phyloP scores from a whole-genome alignment of 2,113 vertebrate species.

The Dicerorhinus sumatrensis region DNA sequence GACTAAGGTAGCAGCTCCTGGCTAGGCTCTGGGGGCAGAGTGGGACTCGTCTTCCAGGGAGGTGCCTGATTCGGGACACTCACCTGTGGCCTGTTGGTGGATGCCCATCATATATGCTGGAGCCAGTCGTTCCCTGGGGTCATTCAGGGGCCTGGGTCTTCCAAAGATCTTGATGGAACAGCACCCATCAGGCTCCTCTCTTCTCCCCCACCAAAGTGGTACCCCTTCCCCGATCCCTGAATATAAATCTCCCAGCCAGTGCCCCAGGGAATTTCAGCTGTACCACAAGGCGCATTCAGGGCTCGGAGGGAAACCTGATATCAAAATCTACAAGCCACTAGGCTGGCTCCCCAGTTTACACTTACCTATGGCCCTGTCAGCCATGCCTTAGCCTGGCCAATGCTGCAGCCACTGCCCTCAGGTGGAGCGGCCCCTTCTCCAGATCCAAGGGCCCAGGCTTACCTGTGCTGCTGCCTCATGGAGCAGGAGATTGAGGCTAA shows the following conservation, averaged over 20 bases:
- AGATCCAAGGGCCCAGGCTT: background rate
- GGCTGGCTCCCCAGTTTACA: background rate
- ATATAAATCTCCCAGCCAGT: background rate
- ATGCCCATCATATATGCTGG: background rate
- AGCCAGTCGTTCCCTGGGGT: background rate
- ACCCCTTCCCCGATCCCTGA: background rate
- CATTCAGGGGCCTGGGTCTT: background rate
- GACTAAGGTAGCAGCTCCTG: background rate
- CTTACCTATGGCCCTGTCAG: fast-evolving
- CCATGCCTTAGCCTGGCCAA: background rate
- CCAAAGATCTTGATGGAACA: background rate
- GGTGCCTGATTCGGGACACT: background rate
- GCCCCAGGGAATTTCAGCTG: background rate
- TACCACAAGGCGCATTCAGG: background rate
- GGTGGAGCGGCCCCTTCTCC: fast-evolving
- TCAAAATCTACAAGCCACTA: background rate
- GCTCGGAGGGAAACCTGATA: background rate
- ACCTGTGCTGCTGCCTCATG: background rate
- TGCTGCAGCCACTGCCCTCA: background rate
- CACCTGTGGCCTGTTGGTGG: background rate
- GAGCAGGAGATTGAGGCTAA: background rate
- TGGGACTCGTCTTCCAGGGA: background rate
- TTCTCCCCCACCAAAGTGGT: background rate
- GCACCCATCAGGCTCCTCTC: background rate
- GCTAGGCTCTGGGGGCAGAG: background rate